phyloP scores from a whole-genome alignment of 2,797 vertebrate genomes.

The Capromys pilorides region DNA sequence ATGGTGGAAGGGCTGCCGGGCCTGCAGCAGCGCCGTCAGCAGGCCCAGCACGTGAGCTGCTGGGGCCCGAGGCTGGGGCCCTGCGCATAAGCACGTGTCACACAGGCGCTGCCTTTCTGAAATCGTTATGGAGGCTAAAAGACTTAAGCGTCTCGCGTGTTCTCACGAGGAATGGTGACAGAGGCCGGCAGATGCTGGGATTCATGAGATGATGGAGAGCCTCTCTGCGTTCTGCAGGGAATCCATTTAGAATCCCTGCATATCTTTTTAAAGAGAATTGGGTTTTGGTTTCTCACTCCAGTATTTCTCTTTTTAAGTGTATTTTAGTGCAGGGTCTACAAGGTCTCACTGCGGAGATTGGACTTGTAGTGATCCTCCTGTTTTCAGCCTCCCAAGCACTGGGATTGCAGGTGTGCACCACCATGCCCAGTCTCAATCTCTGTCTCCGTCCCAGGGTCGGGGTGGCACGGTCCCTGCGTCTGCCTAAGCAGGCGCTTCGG shows the following conservation, averaged over 20 bases:
- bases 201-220: neutral
- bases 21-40: neutral
- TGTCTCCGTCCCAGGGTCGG: too few species aligned
- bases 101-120: neutral
- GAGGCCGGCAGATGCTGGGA: neutral
- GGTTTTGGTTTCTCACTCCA: neutral
- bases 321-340: too few species aligned
- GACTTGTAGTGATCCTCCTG: too few species aligned
- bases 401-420: too few species aligned
- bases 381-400: too few species aligned
- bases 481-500: too few species aligned
- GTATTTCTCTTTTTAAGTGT: neutral
- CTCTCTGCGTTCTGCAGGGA: neutral
- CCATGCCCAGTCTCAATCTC: too few species aligned
- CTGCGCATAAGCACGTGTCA: neutral
- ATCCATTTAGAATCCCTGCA: neutral
- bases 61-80: neutral
- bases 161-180: neutral
- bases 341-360: too few species aligned
- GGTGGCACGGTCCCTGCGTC: too few species aligned
- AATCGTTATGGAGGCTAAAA: neutral
- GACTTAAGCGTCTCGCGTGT: neutral
- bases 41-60: neutral
- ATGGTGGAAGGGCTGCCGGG: neutral
- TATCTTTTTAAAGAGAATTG: constrained; percentile 11